phyloP scores from a whole-genome alignment of 2,113 vertebrate genomes.

The Plestiodon gilberti region DNA sequence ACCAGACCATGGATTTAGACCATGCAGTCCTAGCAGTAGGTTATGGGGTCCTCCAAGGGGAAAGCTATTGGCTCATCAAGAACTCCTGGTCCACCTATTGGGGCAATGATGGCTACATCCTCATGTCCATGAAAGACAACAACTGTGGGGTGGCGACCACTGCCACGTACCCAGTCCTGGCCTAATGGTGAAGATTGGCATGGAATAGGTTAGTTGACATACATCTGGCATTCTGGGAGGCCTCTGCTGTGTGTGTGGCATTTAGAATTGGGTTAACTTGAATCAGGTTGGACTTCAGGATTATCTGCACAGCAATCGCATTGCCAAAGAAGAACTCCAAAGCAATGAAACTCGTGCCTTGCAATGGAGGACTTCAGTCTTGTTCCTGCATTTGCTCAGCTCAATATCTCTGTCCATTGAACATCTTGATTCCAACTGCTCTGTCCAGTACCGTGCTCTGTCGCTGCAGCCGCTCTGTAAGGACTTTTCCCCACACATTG shows the following conservation, averaged over 20 bases:
- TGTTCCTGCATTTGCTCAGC: neutral
- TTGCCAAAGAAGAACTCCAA: neutral
- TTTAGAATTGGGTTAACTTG: neutral
- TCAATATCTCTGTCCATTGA: neutral
- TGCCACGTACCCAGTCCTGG: constrained; percentile 79
- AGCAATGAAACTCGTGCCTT: neutral
- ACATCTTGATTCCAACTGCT: neutral
- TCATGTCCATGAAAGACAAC: constrained; percentile 84
- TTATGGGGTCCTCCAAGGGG: constrained; percentile 68
- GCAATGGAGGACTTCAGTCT: neutral
- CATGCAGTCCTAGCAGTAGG: constrained; percentile 81
- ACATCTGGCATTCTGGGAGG: neutral
- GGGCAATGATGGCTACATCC: constrained; percentile 82
- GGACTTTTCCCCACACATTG: neutral
- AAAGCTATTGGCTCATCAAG: constrained; percentile 81
- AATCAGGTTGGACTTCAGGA: neutral
- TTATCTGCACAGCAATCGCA: neutral
- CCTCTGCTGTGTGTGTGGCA: neutral
- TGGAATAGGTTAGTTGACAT: fast-evolving
- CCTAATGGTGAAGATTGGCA: constrained; percentile 44
- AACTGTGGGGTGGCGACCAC: constrained; percentile 81
- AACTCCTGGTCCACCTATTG: constrained; percentile 86
- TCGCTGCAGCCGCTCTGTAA: neutral
- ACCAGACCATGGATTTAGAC: constrained; percentile 69
- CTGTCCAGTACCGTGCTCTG: too few relatives aligned